Evolutionary conservation across 1,140 invertebrate genomes (phyloP).

Genomic region (Epicauta chinensis): DNA sequence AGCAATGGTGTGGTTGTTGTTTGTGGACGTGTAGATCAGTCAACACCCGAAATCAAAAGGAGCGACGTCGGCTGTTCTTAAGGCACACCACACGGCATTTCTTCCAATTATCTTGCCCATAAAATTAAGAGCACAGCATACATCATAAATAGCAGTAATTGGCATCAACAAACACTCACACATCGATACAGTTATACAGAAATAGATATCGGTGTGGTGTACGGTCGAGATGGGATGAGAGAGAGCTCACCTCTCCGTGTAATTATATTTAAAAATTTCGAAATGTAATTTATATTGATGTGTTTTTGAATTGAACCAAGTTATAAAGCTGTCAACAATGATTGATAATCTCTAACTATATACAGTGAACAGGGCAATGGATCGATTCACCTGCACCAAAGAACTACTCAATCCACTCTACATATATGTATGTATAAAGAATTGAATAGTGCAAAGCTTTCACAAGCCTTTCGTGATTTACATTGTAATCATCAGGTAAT

Average conservation of each 20-base stretch:
- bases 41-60: too few relatives aligned
- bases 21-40: too few relatives aligned
- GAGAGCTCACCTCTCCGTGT: slow-evolving; percentile 24
- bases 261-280: slow-evolving; percentile 31
- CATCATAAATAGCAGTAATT: slow-evolving; percentile 24
- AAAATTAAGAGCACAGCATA: slow-evolving; percentile 8
- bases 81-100: too few relatives aligned
- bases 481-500: slow-evolving; percentile 22
- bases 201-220: too few relatives aligned
- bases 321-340: slow-evolving; percentile 32
- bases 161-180: slow-evolving; percentile 22
- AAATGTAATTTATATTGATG: slow-evolving; percentile 31
- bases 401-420: neutral
- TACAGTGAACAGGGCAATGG: slow-evolving; percentile 16
- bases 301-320: slow-evolving; percentile 29
- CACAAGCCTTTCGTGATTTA: slow-evolving; percentile 10
- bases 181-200: too few relatives aligned
- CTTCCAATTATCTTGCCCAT: slow-evolving; percentile 10
- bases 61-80: too few relatives aligned
- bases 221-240: slow-evolving; percentile 8
- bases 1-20: too few relatives aligned
- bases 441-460: slow-evolving; percentile 8
- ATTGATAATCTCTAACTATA: slow-evolving; percentile 29
- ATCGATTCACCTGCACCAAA: slow-evolving; percentile 3
- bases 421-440: too few relatives aligned